Percentiles rank a stretch among this genome's conserved stretches.
These are phyloP conservation scores for Montipora capricornis DNA, from an alignment of 64 coral and sea anemone species.

Conservation along the genomic window DNA sequence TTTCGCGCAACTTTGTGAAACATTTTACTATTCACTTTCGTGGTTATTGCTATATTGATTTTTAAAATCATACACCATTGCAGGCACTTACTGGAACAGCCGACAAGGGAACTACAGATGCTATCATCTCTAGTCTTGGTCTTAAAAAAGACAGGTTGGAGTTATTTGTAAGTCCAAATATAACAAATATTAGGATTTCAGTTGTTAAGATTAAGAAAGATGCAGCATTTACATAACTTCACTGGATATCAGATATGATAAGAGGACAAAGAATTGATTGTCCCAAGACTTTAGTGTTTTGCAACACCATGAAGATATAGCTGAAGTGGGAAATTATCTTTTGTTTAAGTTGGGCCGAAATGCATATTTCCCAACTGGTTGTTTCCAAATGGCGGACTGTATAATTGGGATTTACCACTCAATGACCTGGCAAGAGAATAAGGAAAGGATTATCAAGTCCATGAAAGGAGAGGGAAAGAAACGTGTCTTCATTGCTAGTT, in stretches of 20 bases:
- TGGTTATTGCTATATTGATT: no score
- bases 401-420: conserved; percentile 52
- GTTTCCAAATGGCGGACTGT: conserved; percentile 13
- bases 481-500: conserved; percentile 18
- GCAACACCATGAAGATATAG: conserved; percentile 23
- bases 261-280: neutral
- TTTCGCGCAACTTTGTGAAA: no score
- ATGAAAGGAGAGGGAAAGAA: conserved; percentile 32
- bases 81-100: neutral
- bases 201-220: neutral
- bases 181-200: conserved; percentile 2
- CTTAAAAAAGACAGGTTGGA: neutral
- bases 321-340: conserved; percentile 9
- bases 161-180: conserved; percentile 46
- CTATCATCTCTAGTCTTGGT: neutral
- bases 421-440: neutral
- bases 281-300: conserved; percentile 19
- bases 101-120: neutral
- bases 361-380: no score
- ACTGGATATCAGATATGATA: conserved; percentile 3
- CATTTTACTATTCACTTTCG: no score
- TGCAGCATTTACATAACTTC: neutral
- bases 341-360: conserved; percentile 5
- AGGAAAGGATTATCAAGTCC: conserved; percentile 15
- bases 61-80: no score